These are phyloP conservation scores for Chloropsis hardwickii DNA, from an alignment of 2,113 vertebrate species.

Conservation along the genomic window DNA sequence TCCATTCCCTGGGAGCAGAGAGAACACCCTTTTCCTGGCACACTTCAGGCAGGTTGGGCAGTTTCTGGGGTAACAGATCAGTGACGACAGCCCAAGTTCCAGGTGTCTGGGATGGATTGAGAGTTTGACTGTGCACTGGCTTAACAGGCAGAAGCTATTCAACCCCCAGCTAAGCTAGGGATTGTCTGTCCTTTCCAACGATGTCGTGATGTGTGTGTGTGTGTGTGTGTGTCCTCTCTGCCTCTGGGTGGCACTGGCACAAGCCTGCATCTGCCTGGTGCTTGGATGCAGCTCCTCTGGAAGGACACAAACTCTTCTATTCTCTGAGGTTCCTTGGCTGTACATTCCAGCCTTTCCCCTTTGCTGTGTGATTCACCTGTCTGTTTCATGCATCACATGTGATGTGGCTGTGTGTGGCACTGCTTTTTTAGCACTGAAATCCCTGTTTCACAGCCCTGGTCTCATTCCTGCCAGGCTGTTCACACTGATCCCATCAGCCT, in stretches of 20 bases:
- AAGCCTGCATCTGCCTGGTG: not conserved
- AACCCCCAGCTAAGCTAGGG: not conserved
- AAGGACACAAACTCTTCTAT: not conserved
- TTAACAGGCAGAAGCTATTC: not conserved
- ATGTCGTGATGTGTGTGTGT: not conserved
- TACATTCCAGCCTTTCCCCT: not conserved
- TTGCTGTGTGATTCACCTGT: not conserved
- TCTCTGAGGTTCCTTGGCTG: not conserved
- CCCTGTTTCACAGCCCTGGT: accelerated
- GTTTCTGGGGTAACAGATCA: not conserved
- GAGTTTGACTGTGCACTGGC: not conserved
- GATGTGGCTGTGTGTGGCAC: not conserved
- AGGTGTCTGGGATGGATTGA: not conserved
- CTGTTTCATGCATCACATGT: accelerated
- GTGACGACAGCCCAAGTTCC: not conserved
- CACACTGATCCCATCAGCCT: accelerated
- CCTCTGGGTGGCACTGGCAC: not conserved
- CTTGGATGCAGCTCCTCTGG: not conserved
- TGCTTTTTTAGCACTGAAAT: not conserved
- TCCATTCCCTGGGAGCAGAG: not conserved
- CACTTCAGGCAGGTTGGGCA: not conserved
- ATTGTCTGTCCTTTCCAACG: not conserved
- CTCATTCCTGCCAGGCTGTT: not conserved
- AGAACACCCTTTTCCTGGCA: not conserved
- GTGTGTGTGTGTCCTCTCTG: not conserved